These are phyloP conservation scores for Cataglyphis cursor DNA, from an alignment of 2,888 invertebrate species.

Conservation along the genomic window DNA sequence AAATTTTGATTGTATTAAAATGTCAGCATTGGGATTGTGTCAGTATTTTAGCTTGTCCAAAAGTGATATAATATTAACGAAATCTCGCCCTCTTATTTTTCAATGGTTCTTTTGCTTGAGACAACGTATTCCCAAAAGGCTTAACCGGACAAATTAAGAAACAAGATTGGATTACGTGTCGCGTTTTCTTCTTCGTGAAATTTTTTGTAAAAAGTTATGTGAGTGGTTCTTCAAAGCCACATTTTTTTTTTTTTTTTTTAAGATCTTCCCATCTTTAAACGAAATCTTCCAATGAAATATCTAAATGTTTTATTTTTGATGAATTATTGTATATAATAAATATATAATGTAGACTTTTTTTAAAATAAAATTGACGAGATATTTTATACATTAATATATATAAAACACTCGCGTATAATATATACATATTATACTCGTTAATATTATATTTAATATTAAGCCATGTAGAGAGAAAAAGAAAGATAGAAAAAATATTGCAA, in stretches of 20 bases:
- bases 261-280: not conserved
- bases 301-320: not conserved
- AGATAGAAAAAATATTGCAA: constrained; percentile 13
- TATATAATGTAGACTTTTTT: not conserved
- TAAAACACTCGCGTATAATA: not conserved
- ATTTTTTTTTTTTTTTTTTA: not conserved
- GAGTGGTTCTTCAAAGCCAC: not conserved
- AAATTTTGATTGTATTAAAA: constrained; percentile 61
- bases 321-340: not conserved
- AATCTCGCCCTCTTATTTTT: constrained; percentile 46
- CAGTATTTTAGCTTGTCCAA: constrained; percentile 29
- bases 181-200: not conserved
- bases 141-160: constrained; percentile 21
- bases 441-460: constrained; percentile 17
- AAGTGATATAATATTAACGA: constrained; percentile 70
- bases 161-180: constrained; percentile 13
- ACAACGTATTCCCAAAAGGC: constrained; percentile 46
- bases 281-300: not conserved
- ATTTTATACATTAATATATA: not conserved
- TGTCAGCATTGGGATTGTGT: constrained; percentile 38
- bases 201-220: not conserved
- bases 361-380: not conserved
- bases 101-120: not conserved
- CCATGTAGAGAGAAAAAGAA: not conserved
- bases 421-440: not conserved